A percentile compares a stretch with the other conserved stretches of the same genome.
These are phyloP conservation scores for Salarias fasciatus DNA, from an alignment of 2,797 vertebrate species.

Conservation along the genomic window DNA sequence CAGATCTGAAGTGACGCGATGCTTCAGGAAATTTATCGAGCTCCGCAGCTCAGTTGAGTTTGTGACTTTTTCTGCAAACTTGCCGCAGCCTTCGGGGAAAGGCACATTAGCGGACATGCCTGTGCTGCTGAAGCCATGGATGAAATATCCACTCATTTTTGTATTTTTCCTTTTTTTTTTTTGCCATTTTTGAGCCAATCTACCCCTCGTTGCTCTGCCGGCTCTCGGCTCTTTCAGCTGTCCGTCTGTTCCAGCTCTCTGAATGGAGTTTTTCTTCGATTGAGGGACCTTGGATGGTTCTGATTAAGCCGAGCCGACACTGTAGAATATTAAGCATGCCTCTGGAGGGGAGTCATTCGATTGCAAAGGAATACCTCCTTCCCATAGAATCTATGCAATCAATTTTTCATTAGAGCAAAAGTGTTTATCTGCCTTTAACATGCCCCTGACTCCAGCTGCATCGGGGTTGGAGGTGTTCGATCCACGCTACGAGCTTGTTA, in stretches of 20 bases:
- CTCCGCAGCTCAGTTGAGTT: conserved; percentile 33
- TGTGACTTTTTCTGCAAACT: conserved; percentile 46
- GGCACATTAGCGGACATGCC: conserved; percentile 43
- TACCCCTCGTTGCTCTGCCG: conserved; percentile 17
- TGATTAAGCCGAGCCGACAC: conserved; percentile 88
- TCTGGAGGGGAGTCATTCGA: conserved; percentile 76
- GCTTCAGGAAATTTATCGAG: conserved; percentile 29
- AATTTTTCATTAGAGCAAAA: conserved; percentile 99
- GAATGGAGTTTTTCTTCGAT: conserved; percentile 86
- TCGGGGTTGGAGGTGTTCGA: conserved; percentile 89
- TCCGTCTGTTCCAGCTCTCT: conserved; percentile 70
- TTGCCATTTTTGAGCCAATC: conserved; percentile 27
- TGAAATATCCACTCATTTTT: conserved; percentile 32
- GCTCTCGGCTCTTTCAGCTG: conserved; percentile 39
- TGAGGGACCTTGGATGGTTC: conserved; percentile 86
- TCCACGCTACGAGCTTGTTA: conserved; percentile 94
- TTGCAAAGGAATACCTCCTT: conserved; percentile 79
- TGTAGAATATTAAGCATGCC: conserved; percentile 83
- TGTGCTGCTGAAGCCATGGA: conserved; percentile 22
- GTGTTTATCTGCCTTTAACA: conserved; percentile 99
- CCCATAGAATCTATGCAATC: conserved; percentile 92
- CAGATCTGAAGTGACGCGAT: conserved; percentile 40
- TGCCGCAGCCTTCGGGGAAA: conserved; percentile 21
- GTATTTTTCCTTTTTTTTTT: conserved; percentile 27
- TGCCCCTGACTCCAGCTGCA: conserved; percentile 89